Percentiles rank a stretch among this genome's conserved stretches.
phyloP scores from a whole-genome alignment of 1,140 invertebrate species.

The Anastrepha ludens region DNA sequence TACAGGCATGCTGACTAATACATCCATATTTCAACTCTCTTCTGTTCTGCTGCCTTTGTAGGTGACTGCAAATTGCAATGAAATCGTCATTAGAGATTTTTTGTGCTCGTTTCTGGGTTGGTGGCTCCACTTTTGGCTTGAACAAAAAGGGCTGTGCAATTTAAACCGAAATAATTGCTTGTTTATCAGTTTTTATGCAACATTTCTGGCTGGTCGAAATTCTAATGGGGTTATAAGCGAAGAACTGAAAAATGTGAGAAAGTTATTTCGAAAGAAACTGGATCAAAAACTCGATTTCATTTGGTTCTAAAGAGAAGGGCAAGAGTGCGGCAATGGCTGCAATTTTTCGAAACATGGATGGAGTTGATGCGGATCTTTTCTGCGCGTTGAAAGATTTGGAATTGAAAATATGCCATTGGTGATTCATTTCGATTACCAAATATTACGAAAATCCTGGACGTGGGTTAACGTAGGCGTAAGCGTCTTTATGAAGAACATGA shows the following conservation, averaged over 20 bases:
- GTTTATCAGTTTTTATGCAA: slow-evolving; percentile 28
- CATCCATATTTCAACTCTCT: background rate
- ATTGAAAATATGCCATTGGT: no score
- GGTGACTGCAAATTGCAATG: slow-evolving; percentile 50
- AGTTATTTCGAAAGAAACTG: background rate
- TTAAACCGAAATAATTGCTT: slow-evolving; percentile 45
- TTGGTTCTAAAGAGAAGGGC: background rate
- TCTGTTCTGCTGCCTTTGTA: slow-evolving; percentile 37
- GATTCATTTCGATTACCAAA: no score
- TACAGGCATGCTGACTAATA: background rate
- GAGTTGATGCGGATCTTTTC: no score
- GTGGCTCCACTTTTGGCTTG: background rate
- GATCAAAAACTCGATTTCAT: background rate
- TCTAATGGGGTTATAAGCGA: slow-evolving; percentile 22
- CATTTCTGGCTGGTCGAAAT: background rate
- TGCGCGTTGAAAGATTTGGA: no score
- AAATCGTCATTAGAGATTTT: slow-evolving; percentile 45
- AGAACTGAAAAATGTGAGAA: background rate
- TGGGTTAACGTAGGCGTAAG: no score
- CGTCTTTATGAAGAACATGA: no score
- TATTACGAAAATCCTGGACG: no score
- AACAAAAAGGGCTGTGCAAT: slow-evolving; percentile 11
- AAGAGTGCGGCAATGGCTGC: no score
- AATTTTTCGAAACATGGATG: no score
- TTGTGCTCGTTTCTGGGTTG: slow-evolving; percentile 8